Evolutionary conservation across 1,140 invertebrate genomes (phyloP).

Genomic region (Zaprionus capensis): DNA sequence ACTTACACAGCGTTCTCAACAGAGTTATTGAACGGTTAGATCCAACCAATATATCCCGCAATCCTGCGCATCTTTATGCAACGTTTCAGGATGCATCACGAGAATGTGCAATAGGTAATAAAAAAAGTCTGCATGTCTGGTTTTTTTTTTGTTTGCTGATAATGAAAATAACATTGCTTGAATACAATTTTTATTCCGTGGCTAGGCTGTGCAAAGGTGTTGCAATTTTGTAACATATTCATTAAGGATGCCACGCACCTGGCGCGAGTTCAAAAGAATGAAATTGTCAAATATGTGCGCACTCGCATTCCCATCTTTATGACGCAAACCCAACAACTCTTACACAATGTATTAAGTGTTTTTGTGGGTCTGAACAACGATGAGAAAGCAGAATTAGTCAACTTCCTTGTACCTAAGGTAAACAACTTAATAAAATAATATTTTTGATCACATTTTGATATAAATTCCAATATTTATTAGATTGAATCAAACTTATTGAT

Average conservation of each 20-base stretch:
- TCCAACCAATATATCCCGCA: slow-evolving; percentile 74
- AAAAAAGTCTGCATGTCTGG: too few relatives aligned
- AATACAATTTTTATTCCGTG: background rate
- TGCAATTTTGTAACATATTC: slow-evolving; percentile 88
- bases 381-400: slow-evolving; percentile 87
- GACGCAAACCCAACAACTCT: slow-evolving; percentile 86
- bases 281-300: slow-evolving; percentile 88
- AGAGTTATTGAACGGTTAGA: slow-evolving; percentile 86
- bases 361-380: slow-evolving; percentile 86
- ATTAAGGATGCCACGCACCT: slow-evolving; percentile 86
- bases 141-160: too few relatives aligned
- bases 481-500: slow-evolving; percentile 77
- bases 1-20: slow-evolving; percentile 87
- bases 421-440: background rate
- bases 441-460: background rate
- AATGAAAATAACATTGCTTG: too few relatives aligned
- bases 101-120: slow-evolving; percentile 86
- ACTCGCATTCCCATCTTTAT: slow-evolving; percentile 88
- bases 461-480: slow-evolving; percentile 27
- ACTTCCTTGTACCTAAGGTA: slow-evolving; percentile 88
- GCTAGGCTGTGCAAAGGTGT: slow-evolving; percentile 85
- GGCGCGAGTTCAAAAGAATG: slow-evolving; percentile 86
- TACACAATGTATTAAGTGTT: slow-evolving; percentile 86
- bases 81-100: slow-evolving; percentile 87
- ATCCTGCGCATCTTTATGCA: slow-evolving; percentile 87